These are phyloP conservation scores for Hoplostethus atlanticus DNA, from an alignment of 2,797 vertebrate genomes.

Conservation along the genomic window DNA sequence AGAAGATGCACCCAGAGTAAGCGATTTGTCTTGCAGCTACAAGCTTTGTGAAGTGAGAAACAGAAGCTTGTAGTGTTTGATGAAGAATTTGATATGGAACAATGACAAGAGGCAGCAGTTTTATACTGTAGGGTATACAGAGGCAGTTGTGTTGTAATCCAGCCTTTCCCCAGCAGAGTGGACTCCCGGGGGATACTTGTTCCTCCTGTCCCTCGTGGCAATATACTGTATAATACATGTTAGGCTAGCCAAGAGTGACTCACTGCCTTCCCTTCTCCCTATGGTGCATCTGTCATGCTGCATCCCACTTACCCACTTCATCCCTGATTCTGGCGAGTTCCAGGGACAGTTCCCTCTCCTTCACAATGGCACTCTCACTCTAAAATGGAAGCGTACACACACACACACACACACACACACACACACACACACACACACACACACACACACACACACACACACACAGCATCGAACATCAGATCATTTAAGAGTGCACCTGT, in stretches of 20 bases:
- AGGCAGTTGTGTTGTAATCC: background rate
- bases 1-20: background rate
- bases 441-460: background rate
- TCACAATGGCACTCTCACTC: slow-evolving; percentile 92
- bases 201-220: background rate
- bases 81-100: background rate
- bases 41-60: background rate
- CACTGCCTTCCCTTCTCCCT: slow-evolving; percentile 23
- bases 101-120: background rate
- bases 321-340: slow-evolving; percentile 95
- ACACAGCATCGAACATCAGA: slow-evolving; percentile 4
- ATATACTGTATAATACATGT: slow-evolving; percentile 27
- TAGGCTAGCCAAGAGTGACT: slow-evolving; percentile 29
- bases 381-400: slow-evolving; percentile 77
- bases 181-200: slow-evolving; percentile 6
- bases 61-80: background rate
- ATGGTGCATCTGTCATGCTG: slow-evolving; percentile 18
- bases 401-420: slow-evolving; percentile 7
- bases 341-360: slow-evolving; percentile 92
- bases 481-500: background rate
- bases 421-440: slow-evolving; percentile 19
- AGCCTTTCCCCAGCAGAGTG: slow-evolving; percentile 1
- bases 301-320: slow-evolving; percentile 95
- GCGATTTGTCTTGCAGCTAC: background rate
- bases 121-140: background rate